These are phyloP conservation scores for Hyppa rectilinea DNA, from an alignment of 2,888 invertebrate species.

Conservation along the genomic window DNA sequence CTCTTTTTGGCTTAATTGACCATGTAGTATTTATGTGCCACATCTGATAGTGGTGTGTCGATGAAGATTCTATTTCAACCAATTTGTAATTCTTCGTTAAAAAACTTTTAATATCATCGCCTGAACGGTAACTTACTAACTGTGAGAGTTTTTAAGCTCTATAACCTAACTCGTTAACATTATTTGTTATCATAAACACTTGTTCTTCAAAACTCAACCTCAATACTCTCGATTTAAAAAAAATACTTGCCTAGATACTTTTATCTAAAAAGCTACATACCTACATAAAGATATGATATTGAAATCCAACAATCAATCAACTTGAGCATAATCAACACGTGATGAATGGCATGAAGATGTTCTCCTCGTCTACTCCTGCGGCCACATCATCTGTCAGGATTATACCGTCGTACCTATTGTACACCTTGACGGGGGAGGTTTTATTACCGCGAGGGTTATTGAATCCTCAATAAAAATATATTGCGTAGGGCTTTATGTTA, in stretches of 20 bases:
- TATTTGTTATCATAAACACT: neutral
- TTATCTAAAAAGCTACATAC: neutral
- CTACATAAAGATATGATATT: slow-evolving; percentile 16
- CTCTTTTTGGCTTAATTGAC: neutral
- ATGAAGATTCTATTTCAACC: neutral
- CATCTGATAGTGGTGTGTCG: neutral
- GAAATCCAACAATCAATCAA: slow-evolving; percentile 57
- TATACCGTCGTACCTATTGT: slow-evolving; percentile 68
- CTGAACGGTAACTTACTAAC: no score
- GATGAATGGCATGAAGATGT: slow-evolving; percentile 41
- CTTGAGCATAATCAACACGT: slow-evolving; percentile 8
- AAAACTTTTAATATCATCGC: neutral
- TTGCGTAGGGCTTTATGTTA: no score
- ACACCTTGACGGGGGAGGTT: slow-evolving; percentile 51
- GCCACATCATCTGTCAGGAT: slow-evolving; percentile 73
- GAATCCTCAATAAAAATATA: neutral
- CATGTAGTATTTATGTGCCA: neutral
- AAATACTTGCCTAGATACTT: neutral
- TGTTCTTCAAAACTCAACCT: neutral
- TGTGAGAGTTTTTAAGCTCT: no score
- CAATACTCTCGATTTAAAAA: neutral
- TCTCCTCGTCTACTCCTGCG: slow-evolving; percentile 2
- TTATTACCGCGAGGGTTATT: slow-evolving; percentile 10
- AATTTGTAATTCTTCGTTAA: neutral
- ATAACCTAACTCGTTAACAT: no score